Evolutionary conservation across 2,113 vertebrate species (phyloP).

Genomic region (Gymnobelideus leadbeateri): DNA sequence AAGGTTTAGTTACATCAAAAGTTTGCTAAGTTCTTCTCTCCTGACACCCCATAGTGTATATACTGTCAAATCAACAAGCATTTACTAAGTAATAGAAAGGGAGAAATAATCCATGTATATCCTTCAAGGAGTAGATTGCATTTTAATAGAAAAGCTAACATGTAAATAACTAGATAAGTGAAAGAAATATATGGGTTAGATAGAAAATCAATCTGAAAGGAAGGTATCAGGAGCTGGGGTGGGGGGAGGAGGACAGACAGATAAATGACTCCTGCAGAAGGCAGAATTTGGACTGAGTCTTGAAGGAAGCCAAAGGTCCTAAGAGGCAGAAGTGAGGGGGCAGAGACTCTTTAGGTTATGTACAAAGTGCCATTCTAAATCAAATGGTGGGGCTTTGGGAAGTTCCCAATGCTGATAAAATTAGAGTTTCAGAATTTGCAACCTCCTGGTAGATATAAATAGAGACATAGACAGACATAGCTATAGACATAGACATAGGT

Average conservation of each 20-base stretch:
- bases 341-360: not conserved
- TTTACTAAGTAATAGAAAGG: too few species aligned
- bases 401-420: not conserved
- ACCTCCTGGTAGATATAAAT: not conserved
- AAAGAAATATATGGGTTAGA: too few species aligned
- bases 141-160: too few species aligned
- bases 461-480: too few species aligned
- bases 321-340: not conserved
- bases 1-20: too few species aligned
- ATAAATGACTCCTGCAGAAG: not conserved
- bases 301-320: not conserved
- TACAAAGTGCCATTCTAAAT: not conserved
- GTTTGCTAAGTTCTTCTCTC: too few species aligned
- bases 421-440: not conserved
- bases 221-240: not conserved
- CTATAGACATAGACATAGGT: too few species aligned
- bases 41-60: too few species aligned
- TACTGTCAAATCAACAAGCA: too few species aligned
- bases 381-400: not conserved
- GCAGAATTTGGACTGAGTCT: not conserved
- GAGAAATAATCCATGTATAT: too few species aligned
- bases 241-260: not conserved
- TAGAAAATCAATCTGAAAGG: not conserved
- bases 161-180: too few species aligned
- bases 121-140: too few species aligned